Evolutionary conservation across 2,888 invertebrate genomes (phyloP), one percentile per base, ranked within the genome.

Genomic region (Meandrusa payeni): DNA sequence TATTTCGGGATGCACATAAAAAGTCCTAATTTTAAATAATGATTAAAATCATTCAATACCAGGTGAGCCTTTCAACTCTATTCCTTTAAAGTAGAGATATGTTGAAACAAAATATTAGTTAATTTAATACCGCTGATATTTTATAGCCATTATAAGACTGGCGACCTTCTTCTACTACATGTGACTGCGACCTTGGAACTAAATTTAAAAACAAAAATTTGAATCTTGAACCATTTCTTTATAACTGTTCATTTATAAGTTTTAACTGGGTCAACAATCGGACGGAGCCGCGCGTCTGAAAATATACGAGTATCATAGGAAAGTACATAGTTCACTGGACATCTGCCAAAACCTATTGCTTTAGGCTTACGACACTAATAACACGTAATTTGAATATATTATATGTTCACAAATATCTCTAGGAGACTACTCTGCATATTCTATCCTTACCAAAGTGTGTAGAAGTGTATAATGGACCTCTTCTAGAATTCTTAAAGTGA

Each of bases 211-310:
- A 41, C 24, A 28, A 0, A 23, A 12, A 20, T 38, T 9, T 15
- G 17, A 19, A 45, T 28, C 38, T 40, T 34, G 17, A 34, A 24
- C 22, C 9, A n/a, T 7, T 12, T 15, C 17, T 5, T 20, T 27
- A 28, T 20, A 38, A 13, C 20, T 12, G 15, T 24, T 28, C 24
- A 22, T 27, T 38, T 37, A 45, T 54, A 49, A 50, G 47, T 41
- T 54, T 44, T 55, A 74, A 64, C 54, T 77, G 52, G 80, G 77
- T 76, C 76, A 76, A 71, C 67, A 68, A 62, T 65, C 63, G 53
- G 47, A 54, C 57, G 48, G 51, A 50, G 57, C 52, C 49, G 46
- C 38, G 47, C 59, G 50, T 67, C 69, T 59, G 57, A 72, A 74
- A 76, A 79, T 80, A 61, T 50, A 73, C 43, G 37, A 53, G 61